Conservation (phyloP, 2,888 invertebrate species). For the Didymodactylos carnosus region DNA sequence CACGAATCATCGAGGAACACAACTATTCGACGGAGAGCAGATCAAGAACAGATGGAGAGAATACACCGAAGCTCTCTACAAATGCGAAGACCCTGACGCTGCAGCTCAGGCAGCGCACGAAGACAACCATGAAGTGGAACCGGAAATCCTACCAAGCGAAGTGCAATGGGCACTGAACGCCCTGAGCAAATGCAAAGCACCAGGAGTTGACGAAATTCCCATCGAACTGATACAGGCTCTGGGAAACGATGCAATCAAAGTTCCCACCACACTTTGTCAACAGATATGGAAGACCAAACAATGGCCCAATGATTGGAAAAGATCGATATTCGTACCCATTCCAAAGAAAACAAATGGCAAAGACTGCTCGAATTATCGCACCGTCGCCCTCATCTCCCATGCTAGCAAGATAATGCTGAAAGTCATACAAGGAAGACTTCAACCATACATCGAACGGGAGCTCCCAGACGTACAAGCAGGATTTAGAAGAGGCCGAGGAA, state of each 20-base stretch:
- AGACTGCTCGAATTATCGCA: constrained; percentile 2
- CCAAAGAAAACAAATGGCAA: not conserved
- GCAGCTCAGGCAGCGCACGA: not conserved
- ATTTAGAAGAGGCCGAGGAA: constrained; percentile 5
- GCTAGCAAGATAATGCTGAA: constrained; percentile 7
- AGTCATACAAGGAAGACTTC: not conserved
- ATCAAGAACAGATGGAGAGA: not conserved
- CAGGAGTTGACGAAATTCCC: not conserved
- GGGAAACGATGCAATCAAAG: not conserved
- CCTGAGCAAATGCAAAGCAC: not conserved
- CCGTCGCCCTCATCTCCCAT: constrained; percentile 1
- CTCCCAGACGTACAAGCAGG: constrained; percentile 1
- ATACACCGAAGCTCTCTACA: not conserved
- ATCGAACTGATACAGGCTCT: not conserved
- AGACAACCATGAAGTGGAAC: not conserved
- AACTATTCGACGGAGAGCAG: not conserved
- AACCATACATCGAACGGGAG: not conserved
- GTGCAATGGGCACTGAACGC: not conserved
- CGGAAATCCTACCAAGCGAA: not conserved
- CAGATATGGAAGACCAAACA: not conserved
- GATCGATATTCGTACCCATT: constrained; percentile 1
- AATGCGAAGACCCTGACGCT: not conserved
- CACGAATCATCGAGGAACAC: not conserved
- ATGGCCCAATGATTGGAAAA: constrained; percentile 6
- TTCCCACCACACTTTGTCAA: not conserved